Evolutionary conservation across 2,797 vertebrate species (phyloP).

Genomic region (Zalophus californianus): DNA sequence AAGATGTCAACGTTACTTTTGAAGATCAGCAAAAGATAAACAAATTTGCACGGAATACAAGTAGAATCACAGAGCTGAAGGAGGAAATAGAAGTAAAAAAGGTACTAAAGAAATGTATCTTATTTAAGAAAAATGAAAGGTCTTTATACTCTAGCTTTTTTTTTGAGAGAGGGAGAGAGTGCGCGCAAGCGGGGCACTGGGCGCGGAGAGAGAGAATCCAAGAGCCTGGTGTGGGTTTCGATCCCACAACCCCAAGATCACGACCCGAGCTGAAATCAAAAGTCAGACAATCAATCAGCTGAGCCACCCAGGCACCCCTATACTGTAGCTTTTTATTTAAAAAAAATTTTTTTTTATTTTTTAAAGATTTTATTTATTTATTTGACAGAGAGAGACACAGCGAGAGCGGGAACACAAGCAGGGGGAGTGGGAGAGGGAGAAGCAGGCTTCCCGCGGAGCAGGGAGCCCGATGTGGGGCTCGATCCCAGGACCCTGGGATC

Average conservation of each 20-base stretch:
- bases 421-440: no score
- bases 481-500: no score
- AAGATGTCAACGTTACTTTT: conserved; percentile 98
- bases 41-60: conserved; percentile 97
- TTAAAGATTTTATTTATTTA: no score
- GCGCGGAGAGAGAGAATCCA: neutral
- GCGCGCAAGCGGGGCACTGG: neutral
- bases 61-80: conserved; percentile 95
- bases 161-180: neutral
- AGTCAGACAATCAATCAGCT: no score
- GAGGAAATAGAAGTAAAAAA: conserved; percentile 98
- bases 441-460: no score
- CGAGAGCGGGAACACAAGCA: no score
- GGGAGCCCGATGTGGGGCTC: no score
- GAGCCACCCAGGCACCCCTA: no score
- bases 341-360: no score
- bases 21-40: conserved; percentile 99
- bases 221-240: neutral
- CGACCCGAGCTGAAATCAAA: neutral
- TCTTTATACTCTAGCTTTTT: neutral
- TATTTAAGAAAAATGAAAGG: neutral
- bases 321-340: neutral
- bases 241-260: neutral
- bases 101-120: conserved; percentile 84
- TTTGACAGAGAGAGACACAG: no score